phyloP scores from a whole-genome alignment of 2,888 invertebrate species.

The Tuta absoluta region DNA sequence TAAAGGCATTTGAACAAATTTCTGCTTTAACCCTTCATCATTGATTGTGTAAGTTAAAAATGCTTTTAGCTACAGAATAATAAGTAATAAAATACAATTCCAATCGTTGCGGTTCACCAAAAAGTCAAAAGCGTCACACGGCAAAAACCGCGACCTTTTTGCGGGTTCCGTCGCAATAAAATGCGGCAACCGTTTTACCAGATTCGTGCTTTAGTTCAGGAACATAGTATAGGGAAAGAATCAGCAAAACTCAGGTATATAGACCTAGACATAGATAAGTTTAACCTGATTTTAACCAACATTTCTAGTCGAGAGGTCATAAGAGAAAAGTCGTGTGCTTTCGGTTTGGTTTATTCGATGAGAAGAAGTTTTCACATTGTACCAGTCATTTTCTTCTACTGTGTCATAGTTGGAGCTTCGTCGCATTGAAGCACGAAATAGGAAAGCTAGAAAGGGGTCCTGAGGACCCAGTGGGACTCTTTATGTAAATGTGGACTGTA shows the following conservation, averaged over 20 bases:
- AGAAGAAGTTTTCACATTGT: too few species aligned
- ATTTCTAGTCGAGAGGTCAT: too few species aligned
- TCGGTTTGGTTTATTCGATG: too few species aligned
- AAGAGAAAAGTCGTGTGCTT: too few species aligned
- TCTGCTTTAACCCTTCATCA: too few species aligned
- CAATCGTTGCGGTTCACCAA: constrained; percentile 34
- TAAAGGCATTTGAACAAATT: too few species aligned
- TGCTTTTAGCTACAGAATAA: background rate
- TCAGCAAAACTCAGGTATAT: too few species aligned
- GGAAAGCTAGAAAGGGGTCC: constrained; percentile 75
- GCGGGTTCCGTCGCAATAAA: constrained; percentile 64
- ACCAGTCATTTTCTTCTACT: too few species aligned
- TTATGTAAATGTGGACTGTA: constrained; percentile 74
- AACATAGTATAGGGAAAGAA: too few species aligned
- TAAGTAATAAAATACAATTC: background rate
- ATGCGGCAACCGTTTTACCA: constrained; percentile 58
- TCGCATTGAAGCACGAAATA: constrained; percentile 74
- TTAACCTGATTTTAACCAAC: too few species aligned
- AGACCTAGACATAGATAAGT: too few species aligned
- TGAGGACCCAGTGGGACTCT: constrained; percentile 68
- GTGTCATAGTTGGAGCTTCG: constrained; percentile 49
- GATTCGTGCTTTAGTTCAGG: constrained; percentile 49
- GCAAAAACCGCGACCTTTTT: constrained; percentile 35
- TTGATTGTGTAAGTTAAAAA: background rate
- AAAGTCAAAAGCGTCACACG: constrained; percentile 20